A percentile compares a stretch with the other conserved stretches of the same genome.
These are phyloP conservation scores for Anser cygnoides DNA, from an alignment of 2,113 vertebrate genomes.

Conservation along the genomic window DNA sequence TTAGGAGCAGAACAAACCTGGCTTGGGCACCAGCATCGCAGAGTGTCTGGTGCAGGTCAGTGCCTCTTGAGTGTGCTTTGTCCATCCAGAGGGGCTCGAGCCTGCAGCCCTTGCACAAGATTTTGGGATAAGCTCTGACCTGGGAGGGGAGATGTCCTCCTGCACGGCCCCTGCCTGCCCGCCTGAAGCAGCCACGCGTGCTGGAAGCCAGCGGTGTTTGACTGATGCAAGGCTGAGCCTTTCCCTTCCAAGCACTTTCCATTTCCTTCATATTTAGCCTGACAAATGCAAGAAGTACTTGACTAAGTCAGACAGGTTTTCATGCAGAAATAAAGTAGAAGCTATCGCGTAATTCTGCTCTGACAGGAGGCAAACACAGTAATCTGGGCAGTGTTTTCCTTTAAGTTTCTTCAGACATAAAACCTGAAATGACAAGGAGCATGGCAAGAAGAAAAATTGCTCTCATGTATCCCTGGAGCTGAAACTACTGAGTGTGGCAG, in stretches of 20 bases:
- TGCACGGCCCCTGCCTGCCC: not conserved
- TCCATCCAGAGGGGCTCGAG: not conserved
- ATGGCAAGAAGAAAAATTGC: not conserved
- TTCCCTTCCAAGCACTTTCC: not conserved
- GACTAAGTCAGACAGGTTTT: not conserved
- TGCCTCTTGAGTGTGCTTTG: not conserved
- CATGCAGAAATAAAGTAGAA: constrained; percentile 1
- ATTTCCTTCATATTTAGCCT: not conserved
- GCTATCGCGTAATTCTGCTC: not conserved
- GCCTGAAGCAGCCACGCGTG: not conserved
- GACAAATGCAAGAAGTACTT: not conserved
- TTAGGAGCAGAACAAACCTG: not conserved
- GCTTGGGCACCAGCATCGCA: not conserved
- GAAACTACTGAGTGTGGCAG: constrained; percentile 33
- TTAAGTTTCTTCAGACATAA: constrained; percentile 13
- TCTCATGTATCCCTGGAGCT: not conserved
- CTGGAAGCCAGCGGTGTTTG: not conserved
- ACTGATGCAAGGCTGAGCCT: not conserved
- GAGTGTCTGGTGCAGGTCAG: not conserved
- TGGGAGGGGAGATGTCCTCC: not conserved
- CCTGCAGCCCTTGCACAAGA: too few species aligned
- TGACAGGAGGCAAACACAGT: constrained; percentile 20
- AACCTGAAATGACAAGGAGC: constrained; percentile 1
- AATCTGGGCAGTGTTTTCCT: constrained; percentile 5
- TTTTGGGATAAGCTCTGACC: too few species aligned